Base-by-base conservation (phyloP, 2,113 vertebrate species). In the Galeopterus variegatus region DNA sequence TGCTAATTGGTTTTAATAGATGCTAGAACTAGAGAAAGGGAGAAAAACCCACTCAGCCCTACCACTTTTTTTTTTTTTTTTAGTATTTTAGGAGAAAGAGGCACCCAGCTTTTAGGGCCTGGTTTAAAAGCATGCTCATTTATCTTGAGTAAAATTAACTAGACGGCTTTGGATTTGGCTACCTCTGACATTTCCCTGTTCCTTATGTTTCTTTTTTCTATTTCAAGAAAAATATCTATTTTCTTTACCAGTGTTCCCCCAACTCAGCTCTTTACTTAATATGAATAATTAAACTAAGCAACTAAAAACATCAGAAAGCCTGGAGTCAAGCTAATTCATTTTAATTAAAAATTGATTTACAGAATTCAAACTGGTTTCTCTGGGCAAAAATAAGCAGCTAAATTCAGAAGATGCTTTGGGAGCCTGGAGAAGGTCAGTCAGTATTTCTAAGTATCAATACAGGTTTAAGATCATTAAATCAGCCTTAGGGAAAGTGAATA, bases 221-320 rank as follows among this genome's bases (percentile, higher is more conserved):
- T n/a, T 73, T 92, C 72, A 90, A 95, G 84, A 93, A 80, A 89
- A 77, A 50, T 41, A 82, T 69, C 10, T 67, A 54, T 64, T 62
- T 94, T 97, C 84, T 90, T 88, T 92, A 31, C 13, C 60, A 95
- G 77, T 24, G 89, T 97, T 95, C 92, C 48, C 67, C 96, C 1
- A 4, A 83, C 36, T 96, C 95, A 96, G 95, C 77, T 93, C 72
- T 97, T 97, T 96, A 94, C 73, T 95, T 96, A 96, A 95, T 65
- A 95, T 97, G 88, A 97, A 96, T 97, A 95, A 98, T 98, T 97
- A 96, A 98, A 97, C 92, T 28, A 28, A 56, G 31, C 54, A 95
- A 88, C 93, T 95, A 80, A 86, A 92, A 96, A 90, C 88, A 96
- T 85, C 90, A 97, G 95, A 96, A 96, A 94, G 65, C 84, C 62